Percentiles rank a stretch among this genome's conserved stretches.
These are phyloP conservation scores for Xenopus petersii DNA, from an alignment of 2,797 vertebrate genomes.

Conservation along the genomic window DNA sequence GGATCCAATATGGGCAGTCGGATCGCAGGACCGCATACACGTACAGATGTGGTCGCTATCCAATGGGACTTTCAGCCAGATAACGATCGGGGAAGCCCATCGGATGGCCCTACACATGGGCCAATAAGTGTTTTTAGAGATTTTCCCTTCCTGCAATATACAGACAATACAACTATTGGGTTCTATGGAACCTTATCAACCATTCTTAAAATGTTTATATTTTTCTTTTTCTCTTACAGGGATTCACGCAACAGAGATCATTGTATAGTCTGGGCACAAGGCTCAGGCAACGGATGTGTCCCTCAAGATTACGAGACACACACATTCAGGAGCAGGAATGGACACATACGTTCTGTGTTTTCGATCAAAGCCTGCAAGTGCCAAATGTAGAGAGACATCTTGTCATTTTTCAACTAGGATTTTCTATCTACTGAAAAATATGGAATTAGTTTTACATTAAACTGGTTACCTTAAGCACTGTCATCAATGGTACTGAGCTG, in stretches of 20 bases:
- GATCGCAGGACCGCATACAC: too few species aligned
- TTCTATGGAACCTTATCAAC: too few species aligned
- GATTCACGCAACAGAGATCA: constrained; percentile 55
- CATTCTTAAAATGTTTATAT: too few species aligned
- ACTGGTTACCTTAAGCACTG: constrained; percentile 3
- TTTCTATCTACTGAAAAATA: background rate
- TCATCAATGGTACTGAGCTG: background rate
- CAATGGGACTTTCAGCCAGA: too few species aligned
- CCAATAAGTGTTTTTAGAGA: too few species aligned
- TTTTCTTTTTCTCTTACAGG: constrained; percentile 50
- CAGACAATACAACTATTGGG: too few species aligned
- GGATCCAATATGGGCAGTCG: too few species aligned
- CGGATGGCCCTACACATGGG: too few species aligned
- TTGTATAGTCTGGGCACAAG: constrained; percentile 64
- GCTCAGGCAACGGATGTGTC: constrained; percentile 56
- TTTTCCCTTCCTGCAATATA: too few species aligned
- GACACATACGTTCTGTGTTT: constrained; percentile 54
- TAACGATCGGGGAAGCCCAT: too few species aligned
- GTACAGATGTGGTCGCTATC: too few species aligned
- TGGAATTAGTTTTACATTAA: background rate
- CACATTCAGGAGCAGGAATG: constrained; percentile 63
- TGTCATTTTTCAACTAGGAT: background rate
- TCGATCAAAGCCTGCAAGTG: constrained; percentile 68
- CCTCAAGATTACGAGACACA: constrained; percentile 60
- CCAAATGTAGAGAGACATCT: constrained; percentile 50